These are phyloP conservation scores for Chydorus sphaericus DNA, from an alignment of 2,888 invertebrate species.

Conservation along the genomic window DNA sequence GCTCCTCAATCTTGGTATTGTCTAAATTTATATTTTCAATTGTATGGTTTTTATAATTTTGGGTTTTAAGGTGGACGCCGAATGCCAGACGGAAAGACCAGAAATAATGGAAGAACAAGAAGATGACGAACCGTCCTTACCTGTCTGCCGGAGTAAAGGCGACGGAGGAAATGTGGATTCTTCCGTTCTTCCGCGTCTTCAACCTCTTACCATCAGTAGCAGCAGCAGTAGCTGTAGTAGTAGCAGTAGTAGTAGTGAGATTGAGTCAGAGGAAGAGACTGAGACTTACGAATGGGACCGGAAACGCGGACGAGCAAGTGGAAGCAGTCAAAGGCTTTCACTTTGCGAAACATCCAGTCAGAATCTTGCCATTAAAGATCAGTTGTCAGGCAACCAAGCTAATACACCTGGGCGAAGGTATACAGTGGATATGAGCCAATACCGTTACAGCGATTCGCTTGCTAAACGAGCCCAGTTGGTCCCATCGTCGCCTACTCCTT, in stretches of 20 bases:
- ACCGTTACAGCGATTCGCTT: constrained; percentile 3
- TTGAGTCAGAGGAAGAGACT: background rate
- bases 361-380: no score
- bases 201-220: no score
- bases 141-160: background rate
- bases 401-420: background rate
- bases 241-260: background rate
- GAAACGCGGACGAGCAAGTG: constrained; percentile 14
- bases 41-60: no score
- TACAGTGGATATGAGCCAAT: constrained; percentile 13
- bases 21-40: no score
- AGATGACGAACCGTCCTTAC: no score
- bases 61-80: constrained; percentile 35
- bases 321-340: constrained; percentile 8
- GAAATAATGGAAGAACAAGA: constrained; percentile 41
- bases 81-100: constrained; percentile 50
- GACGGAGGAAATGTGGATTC: constrained; percentile 15
- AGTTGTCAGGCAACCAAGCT: no score
- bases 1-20: no score
- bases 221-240: no score
- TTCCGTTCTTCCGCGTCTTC: background rate
- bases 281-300: constrained; percentile 12
- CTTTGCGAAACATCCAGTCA: constrained; percentile 1
- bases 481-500: no score
- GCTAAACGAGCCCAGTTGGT: background rate